These are phyloP conservation scores for Mus musculus DNA, from an alignment of 2,113 vertebrate genomes.

Conservation along the genomic window DNA sequence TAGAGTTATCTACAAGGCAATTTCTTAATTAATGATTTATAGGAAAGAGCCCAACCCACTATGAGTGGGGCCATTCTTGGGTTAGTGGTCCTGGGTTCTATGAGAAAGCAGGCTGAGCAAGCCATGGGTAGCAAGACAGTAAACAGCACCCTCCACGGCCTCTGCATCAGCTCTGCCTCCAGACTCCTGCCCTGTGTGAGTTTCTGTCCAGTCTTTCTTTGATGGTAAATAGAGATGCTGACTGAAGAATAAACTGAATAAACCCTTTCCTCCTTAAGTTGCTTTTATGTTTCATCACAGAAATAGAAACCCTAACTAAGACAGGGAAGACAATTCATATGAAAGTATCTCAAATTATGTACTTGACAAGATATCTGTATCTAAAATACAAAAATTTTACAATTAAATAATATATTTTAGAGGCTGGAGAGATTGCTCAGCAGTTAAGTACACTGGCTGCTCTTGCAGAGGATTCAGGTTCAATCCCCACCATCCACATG, in stretches of 20 bases:
- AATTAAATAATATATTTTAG: background rate
- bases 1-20: background rate
- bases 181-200: background rate
- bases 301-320: background rate
- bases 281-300: background rate
- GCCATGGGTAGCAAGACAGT: background rate
- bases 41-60: background rate
- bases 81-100: background rate
- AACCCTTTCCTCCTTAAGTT: background rate
- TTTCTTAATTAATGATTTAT: background rate
- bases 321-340: background rate
- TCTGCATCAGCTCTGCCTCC: background rate
- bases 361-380: background rate
- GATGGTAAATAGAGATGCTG: background rate
- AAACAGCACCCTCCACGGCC: background rate
- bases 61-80: background rate
- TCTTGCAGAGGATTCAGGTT: background rate
- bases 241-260: background rate
- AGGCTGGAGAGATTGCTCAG: background rate
- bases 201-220: background rate
- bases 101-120: background rate
- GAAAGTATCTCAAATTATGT: background rate
- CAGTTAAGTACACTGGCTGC: background rate
- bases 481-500: background rate
- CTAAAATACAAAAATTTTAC: background rate